These are phyloP conservation scores for Cantharis rufa DNA, from an alignment of 2,888 invertebrate genomes.

Conservation along the genomic window DNA sequence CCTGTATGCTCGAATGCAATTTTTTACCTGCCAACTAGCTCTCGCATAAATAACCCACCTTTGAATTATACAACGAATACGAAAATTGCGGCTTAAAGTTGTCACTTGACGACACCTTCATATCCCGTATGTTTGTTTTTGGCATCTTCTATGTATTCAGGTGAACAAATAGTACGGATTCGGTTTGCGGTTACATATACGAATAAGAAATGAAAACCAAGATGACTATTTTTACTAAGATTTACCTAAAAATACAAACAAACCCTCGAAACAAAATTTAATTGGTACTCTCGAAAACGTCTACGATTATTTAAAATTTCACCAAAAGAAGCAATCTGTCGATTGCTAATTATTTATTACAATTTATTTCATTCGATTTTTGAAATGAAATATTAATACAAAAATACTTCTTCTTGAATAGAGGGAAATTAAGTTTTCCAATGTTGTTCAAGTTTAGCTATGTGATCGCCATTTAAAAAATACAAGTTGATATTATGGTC, in stretches of 20 bases:
- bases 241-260: not conserved
- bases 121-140: slow-evolving; percentile 36
- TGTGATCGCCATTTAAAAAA: not conserved
- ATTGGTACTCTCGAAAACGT: not conserved
- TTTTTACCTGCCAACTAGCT: slow-evolving; percentile 28
- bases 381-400: not conserved
- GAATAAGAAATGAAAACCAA: slow-evolving; percentile 11
- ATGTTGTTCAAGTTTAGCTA: not conserved
- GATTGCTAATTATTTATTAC: not conserved
- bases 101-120: slow-evolving; percentile 33
- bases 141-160: slow-evolving; percentile 36
- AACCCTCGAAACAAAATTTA: not conserved
- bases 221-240: not conserved
- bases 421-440: not conserved
- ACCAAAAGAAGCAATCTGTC: not conserved
- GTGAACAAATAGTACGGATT: slow-evolving; percentile 33
- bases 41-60: slow-evolving; percentile 29
- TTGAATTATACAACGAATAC: slow-evolving; percentile 28
- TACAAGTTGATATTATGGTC: not conserved
- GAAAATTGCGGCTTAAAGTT: slow-evolving; percentile 32
- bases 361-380: not conserved
- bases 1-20: slow-evolving; percentile 28
- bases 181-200: slow-evolving; percentile 20
- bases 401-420: not conserved
- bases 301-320: not conserved